A percentile compares a stretch with the other conserved stretches of the same genome.
Conservation (phyloP, 2,113 vertebrate genomes). For the Notechis scutatus region DNA sequence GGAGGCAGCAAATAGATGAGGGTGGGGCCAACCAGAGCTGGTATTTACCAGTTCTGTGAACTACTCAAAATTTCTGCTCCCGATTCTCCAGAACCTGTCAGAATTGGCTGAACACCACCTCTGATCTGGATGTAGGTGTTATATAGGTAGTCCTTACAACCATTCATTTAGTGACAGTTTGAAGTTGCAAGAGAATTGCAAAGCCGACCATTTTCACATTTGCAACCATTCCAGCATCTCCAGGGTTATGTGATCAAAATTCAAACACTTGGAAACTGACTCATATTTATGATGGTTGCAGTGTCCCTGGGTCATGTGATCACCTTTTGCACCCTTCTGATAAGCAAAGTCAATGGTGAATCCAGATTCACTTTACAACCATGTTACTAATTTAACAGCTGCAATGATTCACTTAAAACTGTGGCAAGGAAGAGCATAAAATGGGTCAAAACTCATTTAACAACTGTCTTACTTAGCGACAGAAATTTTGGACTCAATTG, state of each 20-base stretch:
- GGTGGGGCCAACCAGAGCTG: no score
- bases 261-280: neutral
- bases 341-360: neutral
- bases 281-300: neutral
- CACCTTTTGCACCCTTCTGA: neutral
- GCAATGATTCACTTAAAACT: neutral
- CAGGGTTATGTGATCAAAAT: neutral
- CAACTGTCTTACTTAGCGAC: neutral
- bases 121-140: neutral
- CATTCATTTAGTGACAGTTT: neutral
- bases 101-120: no score
- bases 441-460: neutral
- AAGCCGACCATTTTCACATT: neutral
- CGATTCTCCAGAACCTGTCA: no score
- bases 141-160: neutral
- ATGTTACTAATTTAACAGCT: neutral
- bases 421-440: neutral
- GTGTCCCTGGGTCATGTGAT: neutral
- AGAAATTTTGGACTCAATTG: neutral
- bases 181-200: neutral
- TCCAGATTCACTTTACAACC: neutral
- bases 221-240: neutral
- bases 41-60: no score
- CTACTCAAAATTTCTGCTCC: no score
- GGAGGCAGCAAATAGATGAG: no score